Base-by-base conservation (phyloP, 2,888 invertebrate genomes). In the Brenthis daphne region DNA sequence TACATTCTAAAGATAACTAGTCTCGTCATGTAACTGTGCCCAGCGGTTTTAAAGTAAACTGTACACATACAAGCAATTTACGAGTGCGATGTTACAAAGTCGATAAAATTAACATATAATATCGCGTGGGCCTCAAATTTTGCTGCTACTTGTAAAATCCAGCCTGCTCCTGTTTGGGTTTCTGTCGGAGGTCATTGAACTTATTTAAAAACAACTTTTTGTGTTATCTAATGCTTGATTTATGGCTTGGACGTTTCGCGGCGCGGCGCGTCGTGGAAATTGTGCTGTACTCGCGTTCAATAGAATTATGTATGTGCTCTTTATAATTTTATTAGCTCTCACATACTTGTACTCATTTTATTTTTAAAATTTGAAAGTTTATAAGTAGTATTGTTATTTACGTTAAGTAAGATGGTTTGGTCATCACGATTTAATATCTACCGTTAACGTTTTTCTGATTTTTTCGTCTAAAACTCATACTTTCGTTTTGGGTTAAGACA, bases 111-210 rank as follows among this genome's bases (percentile, higher is more conserved):
- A 60, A 47, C 48, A 50, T 50, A 50, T 60, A 50, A 60, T 50
- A 60, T 60, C 5, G 29, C 48, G 60, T 33, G 60, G 60, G 60
- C 60, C 60, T 60, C 60, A 50, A 60, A 60, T 50, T 50, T 60
- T 50, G 60, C 50, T 50, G 48, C 47, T 14, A 24, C 20, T 60
- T 50, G 60, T 60, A 33, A 60, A 24, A 60, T n/a, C 29, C 50
- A n/a, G 60, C 50, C 60, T n/a, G 60, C 50, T 60, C 60, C 60
- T 60, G 60, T 60, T 60, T 60, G 48, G 48, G 48, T 50, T 60
- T 48, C 47, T 29, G 50, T 60, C 33, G 11, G 60, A 50, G 60
- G 29, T 60, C 50, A n/a, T 50, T 60, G 60, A 50, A 60, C 60
- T 60, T 50, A 29, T 60, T 50, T 60, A 50, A 50, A 60, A 60